Evolutionary conservation across 1,140 invertebrate genomes (phyloP).

Genomic region (Trichoplusia ni): DNA sequence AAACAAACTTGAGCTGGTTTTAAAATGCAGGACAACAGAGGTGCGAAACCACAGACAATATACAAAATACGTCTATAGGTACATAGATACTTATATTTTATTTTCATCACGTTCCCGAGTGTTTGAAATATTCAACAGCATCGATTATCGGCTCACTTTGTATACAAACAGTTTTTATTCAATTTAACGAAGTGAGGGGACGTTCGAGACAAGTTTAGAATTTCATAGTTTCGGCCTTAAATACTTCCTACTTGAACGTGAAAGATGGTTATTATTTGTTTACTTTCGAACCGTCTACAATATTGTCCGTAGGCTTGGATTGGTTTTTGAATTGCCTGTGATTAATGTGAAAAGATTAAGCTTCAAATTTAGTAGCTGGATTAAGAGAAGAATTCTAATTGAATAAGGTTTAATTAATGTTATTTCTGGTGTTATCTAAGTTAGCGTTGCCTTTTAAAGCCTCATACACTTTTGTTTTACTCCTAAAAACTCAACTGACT

Average conservation of each 20-base stretch:
- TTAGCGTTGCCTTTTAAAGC: too few relatives aligned
- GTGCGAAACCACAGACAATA: slow-evolving; percentile 17
- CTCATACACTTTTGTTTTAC: too few relatives aligned
- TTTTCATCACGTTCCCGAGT: slow-evolving; percentile 60
- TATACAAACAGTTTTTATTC: slow-evolving; percentile 70
- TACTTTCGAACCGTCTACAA: not conserved
- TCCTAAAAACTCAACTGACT: too few relatives aligned
- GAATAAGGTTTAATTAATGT: too few relatives aligned
- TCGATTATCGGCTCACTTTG: slow-evolving; percentile 73
- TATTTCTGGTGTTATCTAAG: too few relatives aligned
- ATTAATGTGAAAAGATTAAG: too few relatives aligned
- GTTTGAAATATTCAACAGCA: slow-evolving; percentile 73
- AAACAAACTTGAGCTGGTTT: slow-evolving; percentile 41
- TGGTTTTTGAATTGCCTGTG: too few relatives aligned
- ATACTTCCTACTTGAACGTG: slow-evolving; percentile 1
- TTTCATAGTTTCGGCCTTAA: slow-evolving; percentile 7
- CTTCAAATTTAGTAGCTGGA: too few relatives aligned
- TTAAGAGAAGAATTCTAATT: too few relatives aligned
- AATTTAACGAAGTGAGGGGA: slow-evolving; percentile 54
- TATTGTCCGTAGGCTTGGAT: not conserved
- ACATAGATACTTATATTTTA: slow-evolving; percentile 36
- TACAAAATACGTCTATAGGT: slow-evolving; percentile 18
- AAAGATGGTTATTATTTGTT: slow-evolving; percentile 1
- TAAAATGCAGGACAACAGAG: slow-evolving; percentile 38
- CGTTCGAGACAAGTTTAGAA: slow-evolving; percentile 40